Conservation (phyloP, 2,113 vertebrate species). For the Labeo rohita region DNA sequence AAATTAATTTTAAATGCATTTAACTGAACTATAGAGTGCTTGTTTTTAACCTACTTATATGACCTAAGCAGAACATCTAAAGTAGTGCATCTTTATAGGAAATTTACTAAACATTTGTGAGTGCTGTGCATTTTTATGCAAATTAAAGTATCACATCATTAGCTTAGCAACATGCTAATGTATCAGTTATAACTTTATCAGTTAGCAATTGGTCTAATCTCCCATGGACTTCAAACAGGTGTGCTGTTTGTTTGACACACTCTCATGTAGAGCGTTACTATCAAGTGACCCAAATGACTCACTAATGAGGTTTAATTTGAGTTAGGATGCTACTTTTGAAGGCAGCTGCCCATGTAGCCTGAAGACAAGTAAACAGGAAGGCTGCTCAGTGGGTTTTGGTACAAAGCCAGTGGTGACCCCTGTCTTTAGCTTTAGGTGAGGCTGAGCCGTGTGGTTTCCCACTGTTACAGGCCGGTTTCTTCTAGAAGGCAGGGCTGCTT, state of each 20-base stretch:
- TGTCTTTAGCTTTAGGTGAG: constrained; percentile 24
- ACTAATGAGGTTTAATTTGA: background rate
- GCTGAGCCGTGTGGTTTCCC: background rate
- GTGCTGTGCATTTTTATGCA: too few species aligned
- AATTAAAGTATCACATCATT: too few species aligned
- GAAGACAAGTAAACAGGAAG: background rate
- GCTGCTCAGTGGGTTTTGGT: background rate
- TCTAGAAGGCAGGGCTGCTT: constrained; percentile 40
- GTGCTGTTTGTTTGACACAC: background rate
- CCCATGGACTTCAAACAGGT: background rate
- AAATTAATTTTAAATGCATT: background rate
- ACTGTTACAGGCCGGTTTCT: constrained; percentile 19
- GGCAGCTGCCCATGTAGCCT: background rate
- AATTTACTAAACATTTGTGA: background rate
- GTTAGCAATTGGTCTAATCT: too few species aligned
- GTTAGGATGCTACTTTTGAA: background rate
- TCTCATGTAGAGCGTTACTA: background rate
- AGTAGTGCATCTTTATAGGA: background rate
- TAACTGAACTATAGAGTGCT: background rate
- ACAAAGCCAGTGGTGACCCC: constrained; percentile 8
- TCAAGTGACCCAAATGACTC: background rate
- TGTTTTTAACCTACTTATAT: background rate
- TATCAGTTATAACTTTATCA: too few species aligned
- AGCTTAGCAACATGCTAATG: too few species aligned
- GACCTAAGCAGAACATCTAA: too few species aligned